Evolutionary conservation across 1,140 invertebrate species (phyloP).

Genomic region (Drosophila biarmipes): DNA sequence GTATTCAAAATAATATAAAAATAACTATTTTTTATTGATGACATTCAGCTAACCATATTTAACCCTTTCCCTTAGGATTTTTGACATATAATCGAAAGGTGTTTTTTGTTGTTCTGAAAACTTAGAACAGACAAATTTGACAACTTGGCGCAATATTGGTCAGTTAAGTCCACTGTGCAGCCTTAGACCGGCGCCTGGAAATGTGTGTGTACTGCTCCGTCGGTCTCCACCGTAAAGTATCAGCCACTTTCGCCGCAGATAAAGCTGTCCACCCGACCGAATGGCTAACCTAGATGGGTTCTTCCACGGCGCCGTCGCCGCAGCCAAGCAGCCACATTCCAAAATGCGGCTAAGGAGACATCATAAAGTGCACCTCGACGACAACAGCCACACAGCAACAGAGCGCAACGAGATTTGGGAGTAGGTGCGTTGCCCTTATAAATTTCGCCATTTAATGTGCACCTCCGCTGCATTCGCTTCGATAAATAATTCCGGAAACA

Average conservation of each 20-base stretch:
- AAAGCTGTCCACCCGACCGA: slow-evolving; percentile 63
- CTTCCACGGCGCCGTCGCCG: neutral
- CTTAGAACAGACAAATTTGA: too few relatives aligned
- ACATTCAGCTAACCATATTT: too few relatives aligned
- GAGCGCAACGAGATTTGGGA: slow-evolving; percentile 55
- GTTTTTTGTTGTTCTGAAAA: neutral
- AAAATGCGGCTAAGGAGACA: slow-evolving; percentile 25
- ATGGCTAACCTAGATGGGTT: slow-evolving; percentile 12
- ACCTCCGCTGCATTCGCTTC: slow-evolving; percentile 31
- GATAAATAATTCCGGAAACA: slow-evolving; percentile 55
- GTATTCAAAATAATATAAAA: too few relatives aligned
- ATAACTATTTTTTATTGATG: too few relatives aligned
- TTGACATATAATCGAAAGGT: too few relatives aligned
- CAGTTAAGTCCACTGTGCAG: slow-evolving; percentile 12
- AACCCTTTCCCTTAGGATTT: too few relatives aligned
- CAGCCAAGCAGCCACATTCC: slow-evolving; percentile 4
- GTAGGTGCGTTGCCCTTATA: slow-evolving; percentile 50
- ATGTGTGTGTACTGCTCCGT: slow-evolving; percentile 49
- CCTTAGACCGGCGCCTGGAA: slow-evolving; percentile 1
- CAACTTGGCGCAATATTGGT: neutral
- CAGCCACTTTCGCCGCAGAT: slow-evolving; percentile 74
- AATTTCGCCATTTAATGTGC: slow-evolving; percentile 63
- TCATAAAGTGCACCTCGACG: slow-evolving; percentile 68
- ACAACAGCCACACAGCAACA: slow-evolving; percentile 30
- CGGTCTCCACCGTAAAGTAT: slow-evolving; percentile 63